Conservation (phyloP, 2,888 invertebrate genomes). For the Ischnura elegans region DNA sequence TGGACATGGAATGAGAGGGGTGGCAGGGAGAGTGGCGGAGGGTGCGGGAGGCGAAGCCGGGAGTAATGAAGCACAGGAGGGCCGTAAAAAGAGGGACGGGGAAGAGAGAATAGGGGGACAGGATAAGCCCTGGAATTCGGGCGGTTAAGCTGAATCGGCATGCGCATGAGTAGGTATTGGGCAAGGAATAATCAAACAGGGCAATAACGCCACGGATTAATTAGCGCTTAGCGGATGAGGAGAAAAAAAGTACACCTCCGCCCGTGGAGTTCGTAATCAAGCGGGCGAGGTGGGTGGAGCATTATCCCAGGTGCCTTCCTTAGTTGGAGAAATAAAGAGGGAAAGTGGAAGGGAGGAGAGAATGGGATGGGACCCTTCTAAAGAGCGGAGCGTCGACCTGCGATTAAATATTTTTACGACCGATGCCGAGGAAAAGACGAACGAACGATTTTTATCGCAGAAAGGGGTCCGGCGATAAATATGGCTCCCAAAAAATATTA, state of each 20-base stretch:
- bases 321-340: conserved; percentile 8
- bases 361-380: background rate
- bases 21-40: background rate
- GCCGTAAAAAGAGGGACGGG: background rate
- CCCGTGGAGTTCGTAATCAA: conserved; percentile 10
- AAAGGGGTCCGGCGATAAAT: background rate
- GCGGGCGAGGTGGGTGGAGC: background rate
- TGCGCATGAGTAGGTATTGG: conserved; percentile 28
- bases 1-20: background rate
- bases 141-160: background rate
- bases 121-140: background rate
- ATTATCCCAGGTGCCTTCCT: conserved; percentile 40
- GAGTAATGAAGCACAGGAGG: conserved; percentile 23
- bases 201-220: conserved; percentile 48
- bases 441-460: background rate
- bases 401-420: conserved; percentile 51
- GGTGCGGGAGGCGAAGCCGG: background rate
- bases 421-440: background rate
- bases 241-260: conserved; percentile 1
- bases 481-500: background rate
- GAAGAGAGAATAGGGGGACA: background rate
- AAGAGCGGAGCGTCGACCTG: conserved; percentile 20
- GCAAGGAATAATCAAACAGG: conserved; percentile 27
- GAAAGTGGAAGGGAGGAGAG: background rate
- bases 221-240: conserved; percentile 58